Conservation (phyloP, 2,797 vertebrate genomes). For the Sphenopsis melanotis region DNA sequence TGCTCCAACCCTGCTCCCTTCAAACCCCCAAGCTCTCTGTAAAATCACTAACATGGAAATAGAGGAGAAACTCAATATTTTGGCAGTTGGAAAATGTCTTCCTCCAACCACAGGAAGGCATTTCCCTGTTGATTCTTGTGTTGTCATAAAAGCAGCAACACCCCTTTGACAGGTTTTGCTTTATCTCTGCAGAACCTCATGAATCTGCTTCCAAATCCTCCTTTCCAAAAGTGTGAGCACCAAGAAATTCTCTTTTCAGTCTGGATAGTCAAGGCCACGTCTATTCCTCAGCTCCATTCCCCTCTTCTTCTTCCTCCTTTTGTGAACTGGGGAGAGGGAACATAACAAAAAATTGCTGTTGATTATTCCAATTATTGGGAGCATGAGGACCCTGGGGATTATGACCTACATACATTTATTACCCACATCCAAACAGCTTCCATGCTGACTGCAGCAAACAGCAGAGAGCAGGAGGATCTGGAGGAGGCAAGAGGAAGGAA, state of each 20-base stretch:
- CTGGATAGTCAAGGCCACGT: not conserved
- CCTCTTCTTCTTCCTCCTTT: not conserved
- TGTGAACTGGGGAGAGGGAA: accelerated
- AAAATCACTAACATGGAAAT: not conserved
- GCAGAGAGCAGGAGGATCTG: not conserved
- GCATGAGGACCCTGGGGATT: not conserved
- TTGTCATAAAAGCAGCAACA: not conserved
- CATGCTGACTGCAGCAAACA: not conserved
- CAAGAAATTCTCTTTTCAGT: not conserved
- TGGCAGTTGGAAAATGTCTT: not conserved
- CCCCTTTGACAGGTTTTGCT: not conserved
- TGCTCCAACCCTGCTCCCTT: not conserved
- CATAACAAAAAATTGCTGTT: not conserved
- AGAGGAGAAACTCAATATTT: not conserved
- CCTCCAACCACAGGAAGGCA: not conserved
- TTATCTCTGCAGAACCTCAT: not conserved
- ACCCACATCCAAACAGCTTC: not conserved
- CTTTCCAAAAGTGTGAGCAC: not conserved
- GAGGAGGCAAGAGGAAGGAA: not conserved
- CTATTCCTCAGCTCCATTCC: not conserved
- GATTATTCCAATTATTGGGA: not conserved
- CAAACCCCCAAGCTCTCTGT: not conserved
- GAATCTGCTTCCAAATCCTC: not conserved
- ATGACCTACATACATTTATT: not conserved
- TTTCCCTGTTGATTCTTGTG: not conserved